These are phyloP conservation scores for Sipha flava DNA, from an alignment of 1,140 invertebrate species.

Conservation along the genomic window DNA sequence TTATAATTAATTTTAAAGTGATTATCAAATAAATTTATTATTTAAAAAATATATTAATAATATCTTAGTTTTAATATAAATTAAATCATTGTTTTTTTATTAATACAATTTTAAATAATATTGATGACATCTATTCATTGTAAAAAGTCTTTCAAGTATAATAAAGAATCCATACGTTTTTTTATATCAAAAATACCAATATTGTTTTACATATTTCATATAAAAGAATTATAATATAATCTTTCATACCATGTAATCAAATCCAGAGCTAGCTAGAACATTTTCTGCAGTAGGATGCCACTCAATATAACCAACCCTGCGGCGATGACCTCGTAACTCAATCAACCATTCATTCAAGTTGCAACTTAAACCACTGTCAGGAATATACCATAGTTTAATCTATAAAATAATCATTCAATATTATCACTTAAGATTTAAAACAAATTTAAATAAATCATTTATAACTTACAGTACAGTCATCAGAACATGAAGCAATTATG, in stretches of 20 bases:
- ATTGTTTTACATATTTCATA: too few relatives aligned
- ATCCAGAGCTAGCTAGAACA: conserved; percentile 77
- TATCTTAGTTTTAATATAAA: too few relatives aligned
- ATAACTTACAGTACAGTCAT: conserved; percentile 74
- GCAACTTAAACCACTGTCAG: conserved; percentile 71
- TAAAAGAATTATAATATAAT: background rate
- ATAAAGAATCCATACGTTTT: too few relatives aligned
- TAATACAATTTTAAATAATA: too few relatives aligned
- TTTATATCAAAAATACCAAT: too few relatives aligned
- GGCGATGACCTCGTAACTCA: conserved; percentile 77
- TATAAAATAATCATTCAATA: conserved; percentile 39
- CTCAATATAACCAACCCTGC: conserved; percentile 76
- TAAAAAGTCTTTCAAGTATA: too few relatives aligned
- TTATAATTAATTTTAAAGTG: too few relatives aligned
- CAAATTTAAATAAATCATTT: conserved; percentile 2
- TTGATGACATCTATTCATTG: too few relatives aligned
- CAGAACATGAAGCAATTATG: conserved; percentile 88
- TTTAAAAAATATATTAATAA: too few relatives aligned
- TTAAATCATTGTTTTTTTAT: too few relatives aligned
- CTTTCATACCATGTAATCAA: conserved; percentile 63
- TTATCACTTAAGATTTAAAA: background rate
- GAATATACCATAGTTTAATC: conserved; percentile 85
- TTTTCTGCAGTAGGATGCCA: conserved; percentile 95
- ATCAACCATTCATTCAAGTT: conserved; percentile 77
- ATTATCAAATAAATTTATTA: too few relatives aligned